Base-by-base conservation (phyloP, 2,888 invertebrate species). In the Muscina levida region DNA sequence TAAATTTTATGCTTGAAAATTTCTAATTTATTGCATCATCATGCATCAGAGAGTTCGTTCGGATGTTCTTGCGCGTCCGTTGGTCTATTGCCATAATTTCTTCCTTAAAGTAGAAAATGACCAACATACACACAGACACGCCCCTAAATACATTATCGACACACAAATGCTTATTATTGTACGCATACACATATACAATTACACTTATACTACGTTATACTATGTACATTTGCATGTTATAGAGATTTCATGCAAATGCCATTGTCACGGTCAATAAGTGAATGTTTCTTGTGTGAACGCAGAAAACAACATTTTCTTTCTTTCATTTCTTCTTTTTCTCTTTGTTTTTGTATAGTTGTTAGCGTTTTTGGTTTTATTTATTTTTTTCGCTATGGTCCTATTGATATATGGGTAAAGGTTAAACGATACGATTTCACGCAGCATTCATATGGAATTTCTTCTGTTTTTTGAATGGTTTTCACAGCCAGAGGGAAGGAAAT, bases 201-300 rank as follows among this genome's bases (percentile, higher is more conserved):
- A 26, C 31, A 11, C 37, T 19, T 19, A 11, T 31, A 31, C 31
- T 5, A 5, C 31, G 3, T 5, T 8, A 5, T 31, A 31, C 31
- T 5, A 31, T 31, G 31, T 31, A 31, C 31, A 31, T 8, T 31
- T 31, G 31, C 8, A 8, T 31, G 57, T 17, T 6, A 11, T 24
- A 39, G 46, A 11, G 39, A 71, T 67, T 57, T 79, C 71, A 79
- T 73, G 17, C 71, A 74, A 77, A 81, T 77, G 80, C 71, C 80
- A 81, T 72, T 81, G 80, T 77, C 80, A 81, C 42, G 80, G 80
- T 74, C 80, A 81, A 77, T 81, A 68, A 81, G 77, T 81, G 74
- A 81, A 77, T 77, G 77, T 74, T 74, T 4, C 51, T 57, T 37
- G 31, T 48, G n/a, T 44, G n/a, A 44, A 51, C n/a, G n/a, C n/a